Percentiles rank a stretch among this genome's conserved stretches.
These are phyloP conservation scores for Perdita meconis DNA, from an alignment of 2,888 invertebrate genomes.

Conservation along the genomic window DNA sequence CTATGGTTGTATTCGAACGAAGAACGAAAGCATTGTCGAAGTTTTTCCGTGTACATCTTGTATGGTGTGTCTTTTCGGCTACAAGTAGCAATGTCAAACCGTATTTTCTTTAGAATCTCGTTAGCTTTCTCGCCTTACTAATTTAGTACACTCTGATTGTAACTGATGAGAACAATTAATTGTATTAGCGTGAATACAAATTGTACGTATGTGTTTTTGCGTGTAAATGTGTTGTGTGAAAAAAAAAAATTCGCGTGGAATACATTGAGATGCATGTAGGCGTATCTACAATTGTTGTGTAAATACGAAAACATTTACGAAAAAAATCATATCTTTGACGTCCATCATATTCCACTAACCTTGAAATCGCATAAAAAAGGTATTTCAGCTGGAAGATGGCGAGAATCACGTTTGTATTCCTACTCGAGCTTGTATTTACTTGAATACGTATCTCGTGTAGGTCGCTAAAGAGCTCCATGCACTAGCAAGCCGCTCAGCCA, in stretches of 20 bases:
- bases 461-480: too few species aligned
- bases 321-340: conserved; percentile 41
- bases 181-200: conserved; percentile 49
- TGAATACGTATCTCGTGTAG: neutral
- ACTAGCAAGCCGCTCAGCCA: too few species aligned
- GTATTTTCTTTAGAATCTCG: conserved; percentile 42
- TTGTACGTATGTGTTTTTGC: conserved; percentile 53
- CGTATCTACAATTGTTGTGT: conserved; percentile 45
- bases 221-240: conserved; percentile 52
- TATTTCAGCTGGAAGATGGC: conserved; percentile 3
- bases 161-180: conserved; percentile 43
- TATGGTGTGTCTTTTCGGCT: conserved; percentile 11
- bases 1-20: conserved; percentile 39
- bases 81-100: conserved; percentile 16
- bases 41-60: conserved; percentile 18
- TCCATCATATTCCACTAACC: conserved; percentile 30
- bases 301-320: conserved; percentile 31
- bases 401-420: conserved; percentile 17
- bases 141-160: conserved; percentile 47
- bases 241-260: conserved; percentile 45
- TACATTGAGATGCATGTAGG: conserved; percentile 56
- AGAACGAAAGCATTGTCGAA: conserved; percentile 13
- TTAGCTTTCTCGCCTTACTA: conserved; percentile 49
- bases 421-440: too few species aligned
- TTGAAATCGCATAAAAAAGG: conserved; percentile 17